phyloP scores from a whole-genome alignment of 2,797 vertebrate genomes.

The Enteromius afrohamiltoni region DNA sequence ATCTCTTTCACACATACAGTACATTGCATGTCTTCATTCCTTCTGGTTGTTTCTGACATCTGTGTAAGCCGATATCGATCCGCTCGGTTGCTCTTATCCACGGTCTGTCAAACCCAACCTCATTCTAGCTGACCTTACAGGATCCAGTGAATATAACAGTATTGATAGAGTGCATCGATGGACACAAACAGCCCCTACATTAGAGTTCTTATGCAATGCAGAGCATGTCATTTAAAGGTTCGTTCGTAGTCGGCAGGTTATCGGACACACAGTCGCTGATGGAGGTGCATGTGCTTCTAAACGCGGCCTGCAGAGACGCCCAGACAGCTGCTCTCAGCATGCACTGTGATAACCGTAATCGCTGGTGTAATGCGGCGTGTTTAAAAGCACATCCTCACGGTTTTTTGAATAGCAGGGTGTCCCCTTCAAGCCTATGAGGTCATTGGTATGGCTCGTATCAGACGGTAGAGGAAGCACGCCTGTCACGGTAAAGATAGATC shows the following conservation, averaged over 20 bases:
- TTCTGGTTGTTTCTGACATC: not conserved
- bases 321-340: constrained; percentile 16
- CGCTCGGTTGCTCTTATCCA: not conserved
- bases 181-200: not conserved
- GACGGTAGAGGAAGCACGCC: constrained; percentile 35
- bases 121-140: constrained; percentile 17
- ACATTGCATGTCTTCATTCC: not conserved
- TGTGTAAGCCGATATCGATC: not conserved
- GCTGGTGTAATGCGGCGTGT: not conserved
- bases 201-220: not conserved
- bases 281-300: constrained; percentile 23
- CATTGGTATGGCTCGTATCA: constrained; percentile 42
- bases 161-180: constrained; percentile 13
- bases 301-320: constrained; percentile 11
- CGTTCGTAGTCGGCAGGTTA: not conserved
- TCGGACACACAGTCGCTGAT: not conserved
- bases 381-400: constrained; percentile 1
- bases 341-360: not conserved
- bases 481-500: constrained; percentile 56
- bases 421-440: constrained; percentile 27
- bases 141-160: not conserved
- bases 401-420: constrained; percentile 20
- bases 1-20: not conserved
- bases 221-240: not conserved
- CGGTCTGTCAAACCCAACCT: constrained; percentile 9